Base-by-base conservation (phyloP, 2,797 vertebrate species). In the Schizothorax lantsangensis region DNA sequence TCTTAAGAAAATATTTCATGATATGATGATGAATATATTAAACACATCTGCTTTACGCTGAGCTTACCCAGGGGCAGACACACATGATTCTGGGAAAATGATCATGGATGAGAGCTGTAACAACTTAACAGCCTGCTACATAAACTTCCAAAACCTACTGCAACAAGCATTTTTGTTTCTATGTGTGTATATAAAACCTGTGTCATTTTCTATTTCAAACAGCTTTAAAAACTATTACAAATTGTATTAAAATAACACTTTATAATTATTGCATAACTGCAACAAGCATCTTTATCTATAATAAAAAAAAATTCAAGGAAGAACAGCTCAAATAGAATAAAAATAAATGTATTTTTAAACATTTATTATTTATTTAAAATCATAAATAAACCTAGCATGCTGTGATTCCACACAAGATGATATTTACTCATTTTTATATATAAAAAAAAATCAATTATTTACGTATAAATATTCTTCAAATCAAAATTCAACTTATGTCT, bases 11-110 rank as follows among this genome's bases (percentile, higher is more conserved):
- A 91, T 91, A 93, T 92, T 91, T 93, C 89, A 90, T 89, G 71
- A 90, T 89, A 89, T 83, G 75, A 89, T 73, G 69, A 92, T 94
- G 88, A 92, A 94, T 93, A 93, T 93, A 92, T 93, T 57, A 94
- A 92, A 87, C 80, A 72, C 87, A 74, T 19, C 79, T 82, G 71
- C 47, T 49, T 85, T 86, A 75, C 23, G 47, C 72, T 54, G 52
- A 69, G 87, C 83, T 69, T 36, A 74, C 47, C 59, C 57, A 30
- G 68, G 10, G 74, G 75, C 12, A 71, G 84, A 71, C 68, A 66
- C 43, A 14, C 66, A 86, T 57, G 49, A 71, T 74, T 62, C 68
- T 57, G 49, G 59, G 36, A 54, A 86, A 77, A 77, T 69, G 9
- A 33, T 17, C 23, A 57, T 23, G 19, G 47, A 79, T 52, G 52